A percentile compares a stretch with the other conserved stretches of the same genome.
These are phyloP conservation scores for Mobula birostris DNA, from an alignment of 2,113 vertebrate species.

Conservation along the genomic window DNA sequence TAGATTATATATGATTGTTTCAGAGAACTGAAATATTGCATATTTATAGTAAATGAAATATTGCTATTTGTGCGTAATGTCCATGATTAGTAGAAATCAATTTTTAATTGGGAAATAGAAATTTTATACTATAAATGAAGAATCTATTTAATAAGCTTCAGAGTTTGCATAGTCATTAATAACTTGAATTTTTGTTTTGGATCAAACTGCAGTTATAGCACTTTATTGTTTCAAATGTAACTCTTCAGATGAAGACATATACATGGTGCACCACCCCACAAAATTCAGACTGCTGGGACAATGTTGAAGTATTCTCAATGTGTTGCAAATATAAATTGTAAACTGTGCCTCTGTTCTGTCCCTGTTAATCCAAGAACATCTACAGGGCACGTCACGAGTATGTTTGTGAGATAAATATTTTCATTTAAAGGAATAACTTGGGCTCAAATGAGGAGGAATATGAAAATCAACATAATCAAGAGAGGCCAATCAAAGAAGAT, in stretches of 20 bases:
- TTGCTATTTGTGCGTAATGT: neutral
- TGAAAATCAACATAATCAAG: constrained; percentile 43
- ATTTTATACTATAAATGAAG: neutral
- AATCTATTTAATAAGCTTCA: neutral
- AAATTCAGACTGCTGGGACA: neutral
- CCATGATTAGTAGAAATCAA: neutral
- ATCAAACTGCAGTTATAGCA: neutral
- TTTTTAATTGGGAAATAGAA: neutral
- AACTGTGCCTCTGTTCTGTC: neutral
- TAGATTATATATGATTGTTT: too few relatives aligned
- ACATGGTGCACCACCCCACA: neutral
- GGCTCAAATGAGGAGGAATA: constrained; percentile 39
- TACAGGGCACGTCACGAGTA: neutral
- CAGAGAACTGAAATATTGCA: too few relatives aligned
- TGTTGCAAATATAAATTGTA: neutral
- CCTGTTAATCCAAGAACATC: neutral
- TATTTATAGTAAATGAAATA: neutral
- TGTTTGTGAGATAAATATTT: constrained; percentile 18
- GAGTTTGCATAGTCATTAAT: neutral
- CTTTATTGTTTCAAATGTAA: neutral
- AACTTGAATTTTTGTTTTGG: neutral
- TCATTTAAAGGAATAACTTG: constrained; percentile 41
- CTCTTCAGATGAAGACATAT: neutral
- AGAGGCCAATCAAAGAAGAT: constrained; percentile 42
- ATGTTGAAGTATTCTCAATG: neutral